Conservation (phyloP, 2,888 invertebrate species). For the Agonopterix alstromeriana region DNA sequence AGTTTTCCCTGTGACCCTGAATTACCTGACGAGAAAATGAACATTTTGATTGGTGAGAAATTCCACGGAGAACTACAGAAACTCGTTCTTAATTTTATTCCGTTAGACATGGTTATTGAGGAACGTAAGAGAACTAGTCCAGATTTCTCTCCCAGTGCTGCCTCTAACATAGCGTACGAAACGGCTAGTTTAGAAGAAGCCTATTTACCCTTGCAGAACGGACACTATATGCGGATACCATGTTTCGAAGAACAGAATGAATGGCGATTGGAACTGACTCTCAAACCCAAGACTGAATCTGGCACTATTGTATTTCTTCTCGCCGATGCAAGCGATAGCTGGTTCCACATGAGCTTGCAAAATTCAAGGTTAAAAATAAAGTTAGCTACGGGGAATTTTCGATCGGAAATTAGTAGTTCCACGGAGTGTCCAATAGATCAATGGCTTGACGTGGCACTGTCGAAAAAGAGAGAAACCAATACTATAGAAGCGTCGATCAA, state of each 20-base stretch:
- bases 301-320: constrained; percentile 53
- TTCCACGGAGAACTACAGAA: constrained; percentile 67
- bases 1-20: constrained; percentile 58
- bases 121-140: constrained; percentile 20
- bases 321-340: constrained; percentile 30
- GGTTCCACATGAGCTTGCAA: constrained; percentile 48
- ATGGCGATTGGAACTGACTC: constrained; percentile 53
- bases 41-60: constrained; percentile 55
- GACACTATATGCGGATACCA: constrained; percentile 52
- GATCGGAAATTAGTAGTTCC: constrained; percentile 49
- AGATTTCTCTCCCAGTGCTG: constrained; percentile 37
- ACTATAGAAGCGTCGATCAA: constrained; percentile 60
- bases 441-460: constrained; percentile 55
- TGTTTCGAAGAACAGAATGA: constrained; percentile 48
- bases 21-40: constrained; percentile 45
- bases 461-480: constrained; percentile 42
- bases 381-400: constrained; percentile 32
- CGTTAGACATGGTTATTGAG: constrained; percentile 38
- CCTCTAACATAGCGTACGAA: constrained; percentile 57
- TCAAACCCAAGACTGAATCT: constrained; percentile 46
- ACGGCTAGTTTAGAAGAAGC: constrained; percentile 53
- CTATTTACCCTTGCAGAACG: constrained; percentile 39
- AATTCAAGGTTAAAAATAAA: constrained; percentile 57
- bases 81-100: constrained; percentile 60
- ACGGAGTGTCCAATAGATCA: constrained; percentile 44